A percentile compares a stretch with the other conserved stretches of the same genome.
phyloP scores from a whole-genome alignment of 2,888 invertebrate species.

The Gerris lacustris region DNA sequence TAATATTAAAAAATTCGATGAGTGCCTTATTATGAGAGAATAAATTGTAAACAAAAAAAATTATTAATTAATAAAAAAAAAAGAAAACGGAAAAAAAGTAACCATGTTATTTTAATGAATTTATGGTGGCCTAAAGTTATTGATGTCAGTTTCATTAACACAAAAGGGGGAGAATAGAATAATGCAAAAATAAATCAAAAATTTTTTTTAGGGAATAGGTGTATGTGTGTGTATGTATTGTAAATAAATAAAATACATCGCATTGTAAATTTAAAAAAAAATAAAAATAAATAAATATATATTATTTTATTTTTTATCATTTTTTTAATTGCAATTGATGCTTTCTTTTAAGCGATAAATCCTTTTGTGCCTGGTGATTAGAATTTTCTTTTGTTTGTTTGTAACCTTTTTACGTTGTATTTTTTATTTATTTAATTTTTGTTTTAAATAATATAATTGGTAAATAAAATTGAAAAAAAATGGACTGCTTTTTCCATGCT shows the following conservation, averaged over 20 bases:
- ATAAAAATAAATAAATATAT: too few species aligned
- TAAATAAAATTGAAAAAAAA: too few species aligned
- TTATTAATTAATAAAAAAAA: neutral
- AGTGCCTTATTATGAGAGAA: neutral
- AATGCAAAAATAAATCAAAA: neutral
- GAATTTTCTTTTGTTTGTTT: too few species aligned
- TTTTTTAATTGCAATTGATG: too few species aligned
- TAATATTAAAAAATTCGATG: neutral
- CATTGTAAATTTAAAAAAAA: neutral
- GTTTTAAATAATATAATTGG: too few species aligned
- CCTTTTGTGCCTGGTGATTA: too few species aligned
- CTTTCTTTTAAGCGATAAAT: too few species aligned
- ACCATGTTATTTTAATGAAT: neutral
- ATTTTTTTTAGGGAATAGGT: neutral
- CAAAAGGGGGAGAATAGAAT: neutral
- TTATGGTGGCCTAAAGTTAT: neutral
- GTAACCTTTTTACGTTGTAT: too few species aligned
- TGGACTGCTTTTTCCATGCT: too few species aligned
- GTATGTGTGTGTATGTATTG: conserved; percentile 1
- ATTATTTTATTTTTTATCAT: too few species aligned
- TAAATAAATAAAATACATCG: neutral
- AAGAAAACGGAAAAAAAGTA: neutral
- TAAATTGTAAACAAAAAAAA: too few species aligned
- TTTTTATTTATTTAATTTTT: too few species aligned
- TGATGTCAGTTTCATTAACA: neutral